Base-by-base conservation (phyloP, 2,797 vertebrate genomes). In the Sebastes taczanowskii region DNA sequence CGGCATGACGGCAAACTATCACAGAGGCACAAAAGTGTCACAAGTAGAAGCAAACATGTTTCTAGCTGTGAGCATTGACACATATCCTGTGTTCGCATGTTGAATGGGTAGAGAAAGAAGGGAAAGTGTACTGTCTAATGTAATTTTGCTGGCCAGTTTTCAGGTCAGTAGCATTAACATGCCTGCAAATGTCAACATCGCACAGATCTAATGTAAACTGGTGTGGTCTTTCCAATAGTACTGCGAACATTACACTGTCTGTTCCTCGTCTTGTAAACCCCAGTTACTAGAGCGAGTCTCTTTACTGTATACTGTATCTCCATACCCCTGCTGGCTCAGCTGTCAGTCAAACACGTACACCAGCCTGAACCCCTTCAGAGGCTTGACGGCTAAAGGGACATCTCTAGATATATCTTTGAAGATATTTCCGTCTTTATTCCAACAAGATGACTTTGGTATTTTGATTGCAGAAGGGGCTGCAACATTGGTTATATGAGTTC, bases 331-430 rank as follows among this genome's bases (percentile, higher is more conserved):
- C 27, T 30, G n/a, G 29, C 62, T 80, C 55, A 42, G 73, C 77
- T 82, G 76, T 77, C 84, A 88, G 38, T 88, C 81, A 82, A 65
- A 81, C 46, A 14, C 11, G 3, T 27, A n/a, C 35, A 62, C 22
- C 22, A 27, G 32, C 16, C 25, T 68, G 65, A 80, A 29, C 60
- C 25, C 25, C 42, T 64, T 64, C 18, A 34, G 22, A 20, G 25
- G n/a, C n/a, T 27, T 22, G 22, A 10, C 5, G 0, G 29, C 53
- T 55, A 30, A 72, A 72, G 30, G 7, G 59, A 23, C 52, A 16
- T 56, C 35, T 71, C 34, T 49, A 11, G 35, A 46, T 14, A 60
- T 23, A n/a, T 30, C 29, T 52, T 55, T 20, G 18, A 56, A 49
- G 7, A 5, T 32, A 8, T 30, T 65, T 34, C 5, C 30, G 4